phyloP scores from a whole-genome alignment of 2,113 vertebrate genomes.

The Cebidichthys violaceus region DNA sequence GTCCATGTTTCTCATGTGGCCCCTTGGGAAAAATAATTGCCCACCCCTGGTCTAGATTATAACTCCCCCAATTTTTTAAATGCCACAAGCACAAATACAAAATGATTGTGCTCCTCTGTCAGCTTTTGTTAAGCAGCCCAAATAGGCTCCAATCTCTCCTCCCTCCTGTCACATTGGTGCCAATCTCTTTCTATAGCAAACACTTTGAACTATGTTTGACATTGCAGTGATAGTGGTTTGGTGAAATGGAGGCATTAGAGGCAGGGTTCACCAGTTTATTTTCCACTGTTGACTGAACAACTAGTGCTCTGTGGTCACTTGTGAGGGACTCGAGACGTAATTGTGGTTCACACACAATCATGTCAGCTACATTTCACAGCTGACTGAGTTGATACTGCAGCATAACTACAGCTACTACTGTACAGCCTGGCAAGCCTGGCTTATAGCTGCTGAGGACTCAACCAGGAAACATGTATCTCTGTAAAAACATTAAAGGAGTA shows the following conservation, averaged over 20 bases:
- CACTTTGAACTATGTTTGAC: slow-evolving; percentile 55
- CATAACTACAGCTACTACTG: slow-evolving; percentile 26
- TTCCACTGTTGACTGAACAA: slow-evolving; percentile 67
- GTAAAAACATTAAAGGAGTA: background rate
- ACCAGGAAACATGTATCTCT: background rate
- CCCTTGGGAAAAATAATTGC: too few species aligned
- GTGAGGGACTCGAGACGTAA: slow-evolving; percentile 61
- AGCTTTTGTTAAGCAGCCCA: slow-evolving; percentile 51
- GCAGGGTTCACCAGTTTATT: slow-evolving; percentile 62
- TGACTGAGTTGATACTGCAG: slow-evolving; percentile 65
- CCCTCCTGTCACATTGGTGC: slow-evolving; percentile 52
- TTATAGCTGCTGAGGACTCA: slow-evolving; percentile 1
- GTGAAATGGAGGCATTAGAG: slow-evolving; percentile 62
- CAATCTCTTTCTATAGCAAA: slow-evolving; percentile 49
- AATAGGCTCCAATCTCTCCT: slow-evolving; percentile 38
- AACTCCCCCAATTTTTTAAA: slow-evolving; percentile 2
- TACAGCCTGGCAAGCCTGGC: background rate
- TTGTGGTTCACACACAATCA: slow-evolving; percentile 67
- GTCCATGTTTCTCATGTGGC: too few species aligned
- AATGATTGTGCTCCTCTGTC: slow-evolving; percentile 34
- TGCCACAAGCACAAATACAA: slow-evolving; percentile 2
- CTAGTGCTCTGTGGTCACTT: slow-evolving; percentile 69
- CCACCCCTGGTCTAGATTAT: slow-evolving; percentile 10
- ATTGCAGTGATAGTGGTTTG: slow-evolving; percentile 61
- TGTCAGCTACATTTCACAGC: slow-evolving; percentile 70